Conservation (phyloP, 1,140 invertebrate genomes). For the Diachasmimorpha longicaudata region DNA sequence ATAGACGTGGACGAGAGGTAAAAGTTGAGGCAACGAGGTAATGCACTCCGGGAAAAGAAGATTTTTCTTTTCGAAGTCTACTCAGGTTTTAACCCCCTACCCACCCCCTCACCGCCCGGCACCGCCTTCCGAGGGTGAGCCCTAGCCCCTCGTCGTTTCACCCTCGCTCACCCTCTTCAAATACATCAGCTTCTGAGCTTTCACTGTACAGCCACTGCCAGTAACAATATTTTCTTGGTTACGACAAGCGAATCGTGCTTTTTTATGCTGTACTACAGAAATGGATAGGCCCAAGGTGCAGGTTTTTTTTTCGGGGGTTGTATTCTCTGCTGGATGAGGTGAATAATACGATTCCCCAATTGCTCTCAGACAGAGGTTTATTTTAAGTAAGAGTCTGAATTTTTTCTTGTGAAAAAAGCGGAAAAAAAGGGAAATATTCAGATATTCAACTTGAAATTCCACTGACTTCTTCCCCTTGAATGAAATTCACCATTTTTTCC, state of each 20-base stretch:
- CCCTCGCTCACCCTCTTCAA: background rate
- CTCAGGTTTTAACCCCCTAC: background rate
- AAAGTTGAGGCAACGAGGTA: conserved; percentile 9
- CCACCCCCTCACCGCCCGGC: background rate
- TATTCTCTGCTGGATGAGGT: no score
- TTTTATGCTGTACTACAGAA: background rate
- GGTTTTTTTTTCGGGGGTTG: background rate
- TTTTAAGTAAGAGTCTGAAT: no score
- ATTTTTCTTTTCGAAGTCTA: conserved; percentile 14
- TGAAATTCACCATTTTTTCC: no score
- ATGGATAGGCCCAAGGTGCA: background rate
- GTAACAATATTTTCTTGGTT: background rate
- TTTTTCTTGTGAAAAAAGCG: no score
- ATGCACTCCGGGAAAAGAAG: conserved; percentile 10
- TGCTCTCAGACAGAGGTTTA: background rate
- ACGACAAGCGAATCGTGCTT: background rate
- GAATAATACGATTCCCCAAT: background rate
- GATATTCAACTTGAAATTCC: no score
- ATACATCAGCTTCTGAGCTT: background rate
- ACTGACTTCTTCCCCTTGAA: no score
- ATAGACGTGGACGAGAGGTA: background rate
- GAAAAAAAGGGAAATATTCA: no score
- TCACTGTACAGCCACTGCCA: background rate
- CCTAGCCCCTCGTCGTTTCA: no score
- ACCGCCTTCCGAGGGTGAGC: no score